These are phyloP conservation scores for Drosophila kohkoa DNA, from an alignment of 1,140 invertebrate species.

Conservation along the genomic window DNA sequence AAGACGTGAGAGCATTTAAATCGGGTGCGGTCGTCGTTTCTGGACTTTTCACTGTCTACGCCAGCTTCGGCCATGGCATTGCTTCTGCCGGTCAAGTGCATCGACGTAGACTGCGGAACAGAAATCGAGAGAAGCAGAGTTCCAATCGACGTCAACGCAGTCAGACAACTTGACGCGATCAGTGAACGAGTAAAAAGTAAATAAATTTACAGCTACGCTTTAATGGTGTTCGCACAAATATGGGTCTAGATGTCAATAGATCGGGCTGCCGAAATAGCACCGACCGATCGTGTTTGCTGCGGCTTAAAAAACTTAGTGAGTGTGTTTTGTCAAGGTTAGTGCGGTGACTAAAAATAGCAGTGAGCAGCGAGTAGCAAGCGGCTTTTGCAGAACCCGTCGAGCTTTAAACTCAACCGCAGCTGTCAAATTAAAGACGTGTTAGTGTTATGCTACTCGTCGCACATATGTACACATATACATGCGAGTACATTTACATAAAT, in stretches of 20 bases:
- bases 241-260: conserved; percentile 77
- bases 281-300: conserved; percentile 41
- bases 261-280: conserved; percentile 43
- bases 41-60: neutral
- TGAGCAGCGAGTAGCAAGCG: conserved; percentile 54
- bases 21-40: conserved; percentile 23
- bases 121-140: neutral
- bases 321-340: conserved; percentile 65
- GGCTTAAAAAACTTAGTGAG: conserved; percentile 30
- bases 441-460: conserved; percentile 60
- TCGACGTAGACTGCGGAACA: conserved; percentile 42
- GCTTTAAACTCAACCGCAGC: conserved; percentile 60
- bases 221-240: conserved; percentile 58
- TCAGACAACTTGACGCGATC: conserved; percentile 68
- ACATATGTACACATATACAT: conserved; percentile 48
- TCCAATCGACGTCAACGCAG: neutral
- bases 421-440: conserved; percentile 73
- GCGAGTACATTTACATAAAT: conserved; percentile 48
- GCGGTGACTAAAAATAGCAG: conserved; percentile 71
- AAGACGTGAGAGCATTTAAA: conserved; percentile 73
- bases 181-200: conserved; percentile 42
- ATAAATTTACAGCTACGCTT: conserved; percentile 72
- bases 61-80: conserved; percentile 55
- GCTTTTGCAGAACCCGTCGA: conserved; percentile 55
- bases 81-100: conserved; percentile 65